phyloP scores from a whole-genome alignment of 23 tunicate species.

The Corella eumyota region DNA sequence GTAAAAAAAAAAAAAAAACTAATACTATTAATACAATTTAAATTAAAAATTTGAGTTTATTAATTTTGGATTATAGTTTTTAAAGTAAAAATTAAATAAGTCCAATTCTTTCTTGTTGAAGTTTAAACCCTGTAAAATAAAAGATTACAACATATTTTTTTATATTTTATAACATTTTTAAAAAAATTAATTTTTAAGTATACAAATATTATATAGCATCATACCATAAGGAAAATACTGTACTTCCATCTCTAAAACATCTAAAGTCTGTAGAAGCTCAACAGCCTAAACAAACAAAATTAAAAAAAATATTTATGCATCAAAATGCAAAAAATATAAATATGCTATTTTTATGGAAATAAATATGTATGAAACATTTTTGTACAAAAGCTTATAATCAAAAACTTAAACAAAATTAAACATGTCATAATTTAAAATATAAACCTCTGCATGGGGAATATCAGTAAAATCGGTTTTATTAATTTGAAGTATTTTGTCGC shows the following conservation, averaged over 20 bases:
- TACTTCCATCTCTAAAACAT: constrained; percentile 40
- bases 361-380: not conserved
- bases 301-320: not conserved
- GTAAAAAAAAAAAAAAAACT: too few relatives aligned
- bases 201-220: too few relatives aligned
- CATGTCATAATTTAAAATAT: not conserved
- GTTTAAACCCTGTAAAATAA: constrained; percentile 18
- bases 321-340: not conserved
- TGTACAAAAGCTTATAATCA: not conserved
- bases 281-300: constrained; percentile 42
- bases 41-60: too few relatives aligned
- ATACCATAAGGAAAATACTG: constrained; percentile 92
- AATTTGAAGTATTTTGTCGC: constrained; percentile 59
- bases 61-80: too few relatives aligned
- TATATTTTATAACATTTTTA: too few relatives aligned
- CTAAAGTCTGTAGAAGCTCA: constrained; percentile 40
- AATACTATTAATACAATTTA: too few relatives aligned
- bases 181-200: too few relatives aligned
- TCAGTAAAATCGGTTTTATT: constrained; percentile 51
- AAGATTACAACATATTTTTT: too few relatives aligned
- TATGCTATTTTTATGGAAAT: not conserved
- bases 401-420: not conserved
- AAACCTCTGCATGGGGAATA: constrained; percentile 49
- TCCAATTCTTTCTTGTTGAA: constrained; percentile 47
- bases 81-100: constrained; percentile 4